Percentiles rank a stretch among this genome's conserved stretches.
Conservation (phyloP, 2,113 vertebrate genomes). For the Odocoileus hemionus region DNA sequence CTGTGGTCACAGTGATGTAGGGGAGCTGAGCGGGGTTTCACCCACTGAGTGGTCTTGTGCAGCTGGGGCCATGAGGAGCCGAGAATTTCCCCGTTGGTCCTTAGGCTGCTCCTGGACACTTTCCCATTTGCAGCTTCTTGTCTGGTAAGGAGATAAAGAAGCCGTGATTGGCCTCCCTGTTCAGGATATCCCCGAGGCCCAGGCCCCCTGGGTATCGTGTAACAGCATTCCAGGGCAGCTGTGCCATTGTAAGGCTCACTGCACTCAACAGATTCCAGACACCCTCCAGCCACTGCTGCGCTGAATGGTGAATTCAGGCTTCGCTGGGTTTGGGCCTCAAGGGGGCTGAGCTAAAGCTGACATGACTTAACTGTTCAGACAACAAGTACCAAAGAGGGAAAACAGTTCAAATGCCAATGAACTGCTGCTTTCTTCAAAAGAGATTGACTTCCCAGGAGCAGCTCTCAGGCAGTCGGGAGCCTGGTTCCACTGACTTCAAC, state of each 20-base stretch:
- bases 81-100: not conserved
- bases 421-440: slow-evolving; percentile 63
- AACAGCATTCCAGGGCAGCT: slow-evolving; percentile 79
- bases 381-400: slow-evolving; percentile 75
- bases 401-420: slow-evolving; percentile 72
- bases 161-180: slow-evolving; percentile 64
- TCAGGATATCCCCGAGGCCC: slow-evolving; percentile 68
- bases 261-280: slow-evolving; percentile 83
- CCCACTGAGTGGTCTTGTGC: not conserved
- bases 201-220: slow-evolving; percentile 74
- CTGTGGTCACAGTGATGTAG: not conserved
- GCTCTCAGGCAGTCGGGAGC: not conserved
- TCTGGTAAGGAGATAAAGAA: slow-evolving; percentile 61
- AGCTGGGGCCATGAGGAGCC: not conserved
- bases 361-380: slow-evolving; percentile 76
- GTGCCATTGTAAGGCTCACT: slow-evolving; percentile 80
- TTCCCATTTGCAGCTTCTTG: slow-evolving; percentile 53
- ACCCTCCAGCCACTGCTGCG: slow-evolving; percentile 68
- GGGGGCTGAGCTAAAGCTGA: slow-evolving; percentile 73
- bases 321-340: slow-evolving; percentile 70
- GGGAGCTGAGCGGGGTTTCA: not conserved
- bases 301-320: slow-evolving; percentile 79
- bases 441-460: slow-evolving; percentile 36
- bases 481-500: not conserved
- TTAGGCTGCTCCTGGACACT: not conserved